These are phyloP conservation scores for Rhinophrynus dorsalis DNA, from an alignment of 2,797 vertebrate species.

Conservation along the genomic window DNA sequence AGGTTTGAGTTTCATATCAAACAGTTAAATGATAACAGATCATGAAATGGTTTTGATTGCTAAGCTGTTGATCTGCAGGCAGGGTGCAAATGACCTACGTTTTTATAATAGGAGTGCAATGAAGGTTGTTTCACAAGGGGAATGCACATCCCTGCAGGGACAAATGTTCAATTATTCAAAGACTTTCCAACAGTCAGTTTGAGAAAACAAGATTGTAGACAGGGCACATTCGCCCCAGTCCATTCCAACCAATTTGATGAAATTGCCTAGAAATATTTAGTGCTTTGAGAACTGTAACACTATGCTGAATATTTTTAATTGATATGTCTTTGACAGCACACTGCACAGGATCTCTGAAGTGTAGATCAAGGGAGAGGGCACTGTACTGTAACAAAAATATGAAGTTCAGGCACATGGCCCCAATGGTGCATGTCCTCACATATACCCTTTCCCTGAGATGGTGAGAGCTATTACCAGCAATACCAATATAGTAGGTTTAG, in stretches of 20 bases:
- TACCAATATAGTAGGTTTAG: too few relatives aligned
- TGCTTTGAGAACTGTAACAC: too few relatives aligned
- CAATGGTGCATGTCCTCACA: too few relatives aligned
- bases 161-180: slow-evolving; percentile 10
- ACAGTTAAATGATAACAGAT: neutral
- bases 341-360: too few relatives aligned
- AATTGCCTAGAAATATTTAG: neutral
- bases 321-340: too few relatives aligned
- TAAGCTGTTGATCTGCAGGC: neutral
- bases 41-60: neutral
- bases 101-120: slow-evolving; percentile 9
- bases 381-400: too few relatives aligned
- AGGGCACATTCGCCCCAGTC: neutral
- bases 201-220: neutral
- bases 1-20: too few relatives aligned
- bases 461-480: too few relatives aligned
- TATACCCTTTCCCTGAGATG: too few relatives aligned
- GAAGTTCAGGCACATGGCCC: too few relatives aligned
- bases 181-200: neutral
- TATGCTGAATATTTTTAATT: too few relatives aligned
- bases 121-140: neutral
- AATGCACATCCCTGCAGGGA: neutral
- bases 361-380: too few relatives aligned
- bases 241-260: neutral
- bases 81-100: neutral